Conservation (phyloP, 2,113 vertebrate species). For the Puma concolor region DNA sequence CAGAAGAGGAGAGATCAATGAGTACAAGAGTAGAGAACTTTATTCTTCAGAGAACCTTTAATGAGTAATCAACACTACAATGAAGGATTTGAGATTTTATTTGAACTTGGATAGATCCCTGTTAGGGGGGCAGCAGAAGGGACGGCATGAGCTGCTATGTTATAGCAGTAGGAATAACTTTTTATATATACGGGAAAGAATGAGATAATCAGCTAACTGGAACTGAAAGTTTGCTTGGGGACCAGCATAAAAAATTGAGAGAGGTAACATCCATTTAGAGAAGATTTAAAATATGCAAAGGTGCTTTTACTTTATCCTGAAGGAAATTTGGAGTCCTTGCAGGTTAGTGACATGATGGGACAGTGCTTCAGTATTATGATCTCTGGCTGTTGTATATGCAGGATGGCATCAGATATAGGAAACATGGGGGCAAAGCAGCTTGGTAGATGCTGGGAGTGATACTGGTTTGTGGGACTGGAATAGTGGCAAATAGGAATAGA, state of each 20-base stretch:
- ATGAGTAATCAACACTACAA: neutral
- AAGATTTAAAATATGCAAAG: neutral
- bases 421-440: neutral
- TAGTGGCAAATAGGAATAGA: neutral
- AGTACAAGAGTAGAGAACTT: neutral
- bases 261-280: neutral
- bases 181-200: neutral
- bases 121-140: neutral
- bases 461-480: neutral
- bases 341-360: neutral
- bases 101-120: neutral
- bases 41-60: neutral
- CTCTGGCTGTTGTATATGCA: neutral
- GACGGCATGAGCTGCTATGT: neutral
- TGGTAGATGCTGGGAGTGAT: neutral
- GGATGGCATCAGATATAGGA: too few species aligned
- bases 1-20: neutral
- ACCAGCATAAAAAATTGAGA: neutral
- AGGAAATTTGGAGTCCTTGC: neutral
- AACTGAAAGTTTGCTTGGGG: neutral
- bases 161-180: neutral
- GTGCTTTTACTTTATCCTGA: neutral
- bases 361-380: neutral
- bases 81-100: neutral
- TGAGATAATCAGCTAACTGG: neutral